Base-by-base conservation (phyloP, 2,888 invertebrate species). In the Melipona beecheii region DNA sequence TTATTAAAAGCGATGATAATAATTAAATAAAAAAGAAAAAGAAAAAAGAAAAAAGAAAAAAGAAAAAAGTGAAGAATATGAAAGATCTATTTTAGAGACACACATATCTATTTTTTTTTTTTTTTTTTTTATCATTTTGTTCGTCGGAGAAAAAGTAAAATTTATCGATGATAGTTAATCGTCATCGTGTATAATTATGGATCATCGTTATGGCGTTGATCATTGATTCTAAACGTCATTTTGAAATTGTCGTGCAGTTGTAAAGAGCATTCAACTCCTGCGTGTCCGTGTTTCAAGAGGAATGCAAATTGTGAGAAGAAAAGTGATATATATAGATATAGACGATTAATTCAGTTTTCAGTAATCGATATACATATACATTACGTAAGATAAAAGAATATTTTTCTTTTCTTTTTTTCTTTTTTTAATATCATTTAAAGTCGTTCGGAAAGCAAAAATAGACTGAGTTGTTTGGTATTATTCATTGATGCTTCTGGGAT, bases 21-120 rank as follows among this genome's bases (percentile, higher is more conserved):
- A 88, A 85, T 75, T 85, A 66, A 85, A 87, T 78, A 73, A 81
- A 83, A 77, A 77, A 81, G 76, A 73, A 70, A 36, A 36, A 36
- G 50, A 73, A 62, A 66, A 52, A 72, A 27, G 43, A n/a, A 75
- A 66, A 66, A 64, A 70, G 52, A n/a, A n/a, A n/a, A 52, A 72
- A 27, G 43, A n/a, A 75, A 66, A 66, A 64, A 70, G 52, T 50
- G 58, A 76, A 85, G 73, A 86, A 78, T 86, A 83, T 84, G 87
- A 87, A 89, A 85, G 75, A 90, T 92, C 87, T 91, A 91, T 89
- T 90, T 90, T 91, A 88, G 89, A 90, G 85, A 91, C 85, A 88
- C 88, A 90, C 91, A 92, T 90, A 91, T 92, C 88, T 88, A 88
- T 90, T 91, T 90, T 92, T 86, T 84, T 56, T 91, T 88, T 83